Evolutionary conservation across 2,797 vertebrate species (phyloP), one percentile per base, ranked within the genome.

Genomic region (Hyperoplus immaculatus): DNA sequence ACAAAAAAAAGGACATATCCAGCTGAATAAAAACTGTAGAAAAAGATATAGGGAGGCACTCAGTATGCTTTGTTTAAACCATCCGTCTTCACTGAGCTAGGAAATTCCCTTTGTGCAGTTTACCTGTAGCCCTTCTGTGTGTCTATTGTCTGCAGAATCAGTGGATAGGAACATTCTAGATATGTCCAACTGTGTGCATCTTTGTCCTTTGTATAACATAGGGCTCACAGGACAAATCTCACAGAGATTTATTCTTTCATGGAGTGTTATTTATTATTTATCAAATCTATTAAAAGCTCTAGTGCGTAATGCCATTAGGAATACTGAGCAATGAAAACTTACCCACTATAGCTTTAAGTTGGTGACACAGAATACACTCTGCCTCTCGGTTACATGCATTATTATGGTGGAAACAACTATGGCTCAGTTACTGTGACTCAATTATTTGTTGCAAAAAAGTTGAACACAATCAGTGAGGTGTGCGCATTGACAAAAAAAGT

Each of bases 51-150:
- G 57, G 69, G 42, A 21, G 51, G 2, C 16, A 16, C 46, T 64
- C 50, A 13, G 54, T 57, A 15, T 47, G 47, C 54, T 61, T 61
- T 57, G 56, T 74, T 84, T 78, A 43, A 80, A 73, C 49, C 75
- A 77, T 70, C 73, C 84, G 78, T 82, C 86, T 86, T 83, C 63
- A 64, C 66, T 65, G 69, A 69, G 64, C 76, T 75, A 65, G 69
- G 72, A 83, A 87, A 83, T 80, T 87, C 74, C 69, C 62, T 80
- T 68, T 75, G 64, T 78, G 82, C 72, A 77, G 71, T 47, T 78
- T 73, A 86, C 81, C 77, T 69, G 51, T 77, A 43, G 71, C 10
- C 61, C 39, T 75, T 69, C 54, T 51, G 69, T 62, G 68, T 55
- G 49, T 74, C 36, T 79, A 78, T 72, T 78, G 59, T 77, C 53